phyloP scores from a whole-genome alignment of 37 sponge, comb jelly and placozoan species.

The Dysidea cf. avara region DNA sequence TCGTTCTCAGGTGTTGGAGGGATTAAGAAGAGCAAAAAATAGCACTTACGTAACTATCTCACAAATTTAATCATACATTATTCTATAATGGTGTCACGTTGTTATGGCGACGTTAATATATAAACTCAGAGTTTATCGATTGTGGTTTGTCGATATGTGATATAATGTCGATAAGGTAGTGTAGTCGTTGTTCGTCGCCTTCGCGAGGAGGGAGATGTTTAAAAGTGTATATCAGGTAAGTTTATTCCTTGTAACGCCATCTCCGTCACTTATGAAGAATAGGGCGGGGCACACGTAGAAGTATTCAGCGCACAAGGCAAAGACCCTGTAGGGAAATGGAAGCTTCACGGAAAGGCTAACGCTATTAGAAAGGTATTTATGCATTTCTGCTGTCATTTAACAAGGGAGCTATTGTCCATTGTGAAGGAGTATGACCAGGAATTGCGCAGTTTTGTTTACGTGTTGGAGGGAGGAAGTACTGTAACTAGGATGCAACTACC shows the following conservation, averaged over 20 bases:
- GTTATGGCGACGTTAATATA: no score
- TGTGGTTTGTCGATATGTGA: no score
- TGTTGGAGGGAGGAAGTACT: constrained; percentile 71
- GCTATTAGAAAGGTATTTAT: constrained; percentile 10
- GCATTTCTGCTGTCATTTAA: background rate
- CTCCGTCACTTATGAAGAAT: no score
- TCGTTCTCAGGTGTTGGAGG: constrained; percentile 18
- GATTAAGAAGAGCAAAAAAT: constrained; percentile 1
- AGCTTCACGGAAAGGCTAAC: constrained; percentile 17
- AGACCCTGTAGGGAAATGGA: constrained; percentile 46
- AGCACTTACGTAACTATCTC: background rate
- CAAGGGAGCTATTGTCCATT: background rate
- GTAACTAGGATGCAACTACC: constrained; percentile 78
- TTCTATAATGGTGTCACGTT: no score
- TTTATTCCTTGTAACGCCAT: background rate
- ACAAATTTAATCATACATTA: no score
- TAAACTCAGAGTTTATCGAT: no score
- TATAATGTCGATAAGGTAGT: no score
- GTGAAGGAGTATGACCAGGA: constrained; percentile 68
- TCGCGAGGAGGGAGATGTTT: constrained; percentile 34
- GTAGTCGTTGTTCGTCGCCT: no score
- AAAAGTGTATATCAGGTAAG: constrained; percentile 58
- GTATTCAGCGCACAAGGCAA: constrained; percentile 67
- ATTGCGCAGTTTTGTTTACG: constrained; percentile 71
- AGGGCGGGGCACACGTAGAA: constrained; percentile 72